phyloP scores from a whole-genome alignment of 2,797 vertebrate species.

The Salmo trutta region DNA sequence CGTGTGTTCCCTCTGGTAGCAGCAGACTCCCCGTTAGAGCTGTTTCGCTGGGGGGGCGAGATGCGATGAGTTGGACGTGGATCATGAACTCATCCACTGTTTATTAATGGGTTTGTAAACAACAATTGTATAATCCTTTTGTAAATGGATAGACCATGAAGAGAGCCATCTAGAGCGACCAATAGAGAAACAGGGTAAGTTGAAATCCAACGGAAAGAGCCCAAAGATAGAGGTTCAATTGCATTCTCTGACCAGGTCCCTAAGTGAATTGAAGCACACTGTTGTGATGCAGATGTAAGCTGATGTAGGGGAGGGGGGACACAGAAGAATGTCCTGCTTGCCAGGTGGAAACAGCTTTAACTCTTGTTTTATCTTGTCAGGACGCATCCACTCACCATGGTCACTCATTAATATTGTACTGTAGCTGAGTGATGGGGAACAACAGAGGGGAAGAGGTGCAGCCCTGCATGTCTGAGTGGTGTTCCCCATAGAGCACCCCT shows the following conservation, averaged over 20 bases:
- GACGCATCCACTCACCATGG: conserved; percentile 51
- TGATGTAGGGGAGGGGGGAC: conserved; percentile 22
- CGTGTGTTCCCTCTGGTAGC: conserved; percentile 9
- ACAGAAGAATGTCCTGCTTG: conserved; percentile 15
- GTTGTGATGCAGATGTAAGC: conserved; percentile 43
- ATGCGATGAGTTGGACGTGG: conserved; percentile 29
- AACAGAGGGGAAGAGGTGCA: conserved; percentile 26
- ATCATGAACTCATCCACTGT: conserved; percentile 32
- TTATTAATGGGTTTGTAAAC: background rate
- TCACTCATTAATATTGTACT: conserved; percentile 55
- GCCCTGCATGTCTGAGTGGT: conserved; percentile 15
- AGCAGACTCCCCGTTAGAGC: conserved; percentile 35
- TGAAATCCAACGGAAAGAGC: background rate
- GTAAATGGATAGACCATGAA: background rate
- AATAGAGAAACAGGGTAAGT: background rate
- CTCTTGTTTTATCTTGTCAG: conserved; percentile 64
- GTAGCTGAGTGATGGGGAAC: conserved; percentile 32
- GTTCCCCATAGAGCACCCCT: background rate
- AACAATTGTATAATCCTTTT: background rate
- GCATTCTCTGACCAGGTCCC: background rate
- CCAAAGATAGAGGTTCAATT: background rate
- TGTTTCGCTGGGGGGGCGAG: conserved; percentile 20
- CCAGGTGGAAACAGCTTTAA: conserved; percentile 42
- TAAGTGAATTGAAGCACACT: conserved; percentile 16
- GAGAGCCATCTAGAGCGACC: background rate